Evolutionary conservation across 2,797 vertebrate species (phyloP), one percentile per base, ranked within the genome.

Genomic region (Spinibarbus caldwelli): DNA sequence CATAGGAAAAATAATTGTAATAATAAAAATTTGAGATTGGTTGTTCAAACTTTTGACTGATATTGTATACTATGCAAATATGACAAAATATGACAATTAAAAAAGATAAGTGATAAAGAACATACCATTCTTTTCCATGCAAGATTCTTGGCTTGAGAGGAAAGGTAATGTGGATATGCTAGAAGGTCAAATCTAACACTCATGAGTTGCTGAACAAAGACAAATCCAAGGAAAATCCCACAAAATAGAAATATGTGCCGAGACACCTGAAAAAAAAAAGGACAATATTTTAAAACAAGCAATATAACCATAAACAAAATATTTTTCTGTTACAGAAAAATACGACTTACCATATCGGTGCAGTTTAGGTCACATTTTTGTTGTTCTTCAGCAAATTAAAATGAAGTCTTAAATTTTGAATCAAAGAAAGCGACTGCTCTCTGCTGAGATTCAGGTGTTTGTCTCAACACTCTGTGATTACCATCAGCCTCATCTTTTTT

Each of bases 191-290:
- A 80, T 29, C 5, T 34, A 26, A 64, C 34, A 7, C 10, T 52
- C 31, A 75, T 43, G 31, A 86, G 12, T 31, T 77, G 36, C 31
- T 86, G 59, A 66, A 62, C 47, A n/a, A 43, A 14, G 19, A 81
- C 0, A 62, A 87, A 86, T 34, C 88, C 86, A 80, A 83, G 2
- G 2, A 66, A 47, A 43, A 17, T 14, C 57, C 81, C 84, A 57
- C 6, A 78, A 23, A 82, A 31, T 7, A 87, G 26, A 10, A 23
- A n/a, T n/a, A 41, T 38, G 21, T n/a, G 49, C 17, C 0, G n/a
- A 7, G 36, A 54, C 47, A 77, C 80, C 82, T 31, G 26, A n/a
- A n/a, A n/a, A 45, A 29, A 1, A 29, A 14, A 8, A 36, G 4
- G 3, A 4, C 54, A n/a, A 36, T 3, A n/a, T 15, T 4, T 36